Conservation (phyloP, 2,797 vertebrate species). For the Argya squamiceps region DNA sequence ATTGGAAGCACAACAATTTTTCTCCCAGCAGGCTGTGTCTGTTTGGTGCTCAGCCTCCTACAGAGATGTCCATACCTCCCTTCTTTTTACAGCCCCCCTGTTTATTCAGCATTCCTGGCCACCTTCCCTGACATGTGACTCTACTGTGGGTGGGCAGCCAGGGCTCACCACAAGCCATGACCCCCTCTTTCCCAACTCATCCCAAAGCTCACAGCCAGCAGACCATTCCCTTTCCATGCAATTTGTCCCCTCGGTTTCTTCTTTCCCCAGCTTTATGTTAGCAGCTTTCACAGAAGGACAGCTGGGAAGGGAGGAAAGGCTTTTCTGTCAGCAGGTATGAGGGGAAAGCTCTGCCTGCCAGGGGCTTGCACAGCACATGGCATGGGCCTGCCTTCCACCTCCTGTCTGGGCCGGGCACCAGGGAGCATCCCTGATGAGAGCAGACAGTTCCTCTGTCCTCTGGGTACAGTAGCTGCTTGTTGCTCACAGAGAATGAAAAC, state of each 20-base stretch:
- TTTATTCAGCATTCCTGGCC: background rate
- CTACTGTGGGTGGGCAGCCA: background rate
- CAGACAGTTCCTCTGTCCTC: slow-evolving; percentile 49
- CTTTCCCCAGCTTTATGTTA: accelerated
- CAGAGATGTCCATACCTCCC: background rate
- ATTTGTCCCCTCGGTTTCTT: background rate
- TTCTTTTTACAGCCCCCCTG: background rate
- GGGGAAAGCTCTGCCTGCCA: background rate
- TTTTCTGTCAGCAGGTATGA: background rate
- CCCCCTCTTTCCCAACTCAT: background rate
- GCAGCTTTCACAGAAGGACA: background rate
- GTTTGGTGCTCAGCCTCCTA: background rate
- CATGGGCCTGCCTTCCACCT: background rate
- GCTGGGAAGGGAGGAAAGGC: background rate
- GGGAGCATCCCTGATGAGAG: slow-evolving; percentile 50
- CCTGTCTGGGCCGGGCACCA: background rate
- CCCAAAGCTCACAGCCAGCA: background rate
- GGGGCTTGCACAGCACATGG: background rate
- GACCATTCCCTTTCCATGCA: background rate
- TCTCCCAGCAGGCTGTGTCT: background rate
- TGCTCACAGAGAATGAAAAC: slow-evolving; percentile 61
- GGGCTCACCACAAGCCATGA: background rate
- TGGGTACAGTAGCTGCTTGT: slow-evolving; percentile 60
- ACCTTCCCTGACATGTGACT: accelerated
- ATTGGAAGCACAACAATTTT: background rate